Evolutionary conservation across 2,797 vertebrate species (phyloP), one percentile per base, ranked within the genome.

Genomic region (Buphagus erythrorhynchus): DNA sequence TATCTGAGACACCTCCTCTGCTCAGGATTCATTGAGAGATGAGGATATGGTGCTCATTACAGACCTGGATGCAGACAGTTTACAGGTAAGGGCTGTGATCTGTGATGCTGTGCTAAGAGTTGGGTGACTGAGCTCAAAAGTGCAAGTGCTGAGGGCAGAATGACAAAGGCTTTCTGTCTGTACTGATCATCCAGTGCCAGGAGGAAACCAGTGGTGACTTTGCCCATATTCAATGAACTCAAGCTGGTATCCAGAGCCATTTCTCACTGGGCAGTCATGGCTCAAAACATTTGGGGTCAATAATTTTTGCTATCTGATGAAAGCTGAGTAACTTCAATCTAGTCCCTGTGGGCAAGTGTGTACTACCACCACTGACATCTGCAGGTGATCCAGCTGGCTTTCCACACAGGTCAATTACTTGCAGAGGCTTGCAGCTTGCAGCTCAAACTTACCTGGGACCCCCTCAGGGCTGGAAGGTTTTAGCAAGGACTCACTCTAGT

Each of bases 251-350:
- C 43, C 61, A 66, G 42, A 92, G 38, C 9, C 9, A 18, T 88
- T 91, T 80, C 49, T 75, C 58, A 55, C 14, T 36, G 59, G 14
- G 35, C 16, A 13, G 7, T 45, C 36, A 33, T 2, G 3, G 36
- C 69, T 93, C 36, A 90, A 88, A 95, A 61, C 31, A 80, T 35
- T 46, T 69, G n/a, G 10, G 24, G 21, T 88, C 68, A 59, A 51
- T 4, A 31, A 63, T 55, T 84, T 94, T 91, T 96, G 43, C 61
- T 90, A 59, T 83, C 84, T 97, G 72, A 83, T 78, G 76, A 77
- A 85, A 82, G 33, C 26, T 25, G 46, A 82, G 22, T 31, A 51
- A 72, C 49, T 92, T 79, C 72, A 89, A 36, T 57, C 31, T 21
- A 42, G 18, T 66, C 43, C 76, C 91, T 72, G 40, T 90, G 87